These are phyloP conservation scores for Penaeus japonicus DNA, from an alignment of 1,140 invertebrate species.

Conservation along the genomic window DNA sequence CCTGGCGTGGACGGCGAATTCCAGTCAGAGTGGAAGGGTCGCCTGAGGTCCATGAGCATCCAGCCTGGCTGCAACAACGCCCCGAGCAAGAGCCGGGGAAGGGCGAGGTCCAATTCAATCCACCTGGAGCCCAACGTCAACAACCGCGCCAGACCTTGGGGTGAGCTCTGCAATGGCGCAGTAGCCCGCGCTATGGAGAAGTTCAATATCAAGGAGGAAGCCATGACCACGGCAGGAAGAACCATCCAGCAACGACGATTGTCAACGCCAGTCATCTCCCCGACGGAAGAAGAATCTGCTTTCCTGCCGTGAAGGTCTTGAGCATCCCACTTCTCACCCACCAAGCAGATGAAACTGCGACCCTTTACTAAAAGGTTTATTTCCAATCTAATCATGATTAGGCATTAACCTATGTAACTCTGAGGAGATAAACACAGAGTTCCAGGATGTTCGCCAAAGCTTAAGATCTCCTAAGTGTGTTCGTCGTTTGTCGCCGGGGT, in stretches of 20 bases:
- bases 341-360: not conserved
- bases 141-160: conserved; percentile 52
- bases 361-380: not conserved
- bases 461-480: too few species aligned
- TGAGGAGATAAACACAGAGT: too few species aligned
- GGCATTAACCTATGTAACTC: too few species aligned
- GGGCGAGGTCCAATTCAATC: conserved; percentile 31
- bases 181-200: conserved; percentile 57
- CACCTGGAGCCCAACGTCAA: conserved; percentile 20
- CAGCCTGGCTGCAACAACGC: not conserved
- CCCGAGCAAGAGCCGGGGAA: not conserved
- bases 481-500: too few species aligned
- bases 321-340: not conserved
- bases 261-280: conserved; percentile 31
- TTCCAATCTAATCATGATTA: not conserved
- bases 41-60: not conserved
- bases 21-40: conserved; percentile 10
- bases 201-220: conserved; percentile 50
- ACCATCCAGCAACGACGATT: not conserved
- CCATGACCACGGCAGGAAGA: not conserved
- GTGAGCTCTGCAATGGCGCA: conserved; percentile 49
- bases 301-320: not conserved
- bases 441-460: too few species aligned
- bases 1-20: conserved; percentile 28
- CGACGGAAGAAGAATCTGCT: not conserved